Base-by-base conservation (phyloP, 2,113 vertebrate genomes). In the Anser cygnoides region DNA sequence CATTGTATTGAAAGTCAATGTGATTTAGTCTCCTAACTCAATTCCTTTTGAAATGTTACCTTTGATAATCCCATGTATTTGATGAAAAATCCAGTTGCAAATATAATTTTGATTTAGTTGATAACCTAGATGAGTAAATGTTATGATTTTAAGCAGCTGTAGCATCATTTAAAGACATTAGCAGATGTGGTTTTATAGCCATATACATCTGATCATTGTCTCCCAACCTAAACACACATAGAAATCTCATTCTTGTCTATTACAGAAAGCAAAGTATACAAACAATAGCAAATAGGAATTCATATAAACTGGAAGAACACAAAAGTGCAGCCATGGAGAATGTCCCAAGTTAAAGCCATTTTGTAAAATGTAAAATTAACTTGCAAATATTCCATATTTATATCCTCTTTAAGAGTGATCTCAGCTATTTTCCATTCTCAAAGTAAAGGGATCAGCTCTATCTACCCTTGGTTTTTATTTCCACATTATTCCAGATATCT, bases 11-110 rank as follows among this genome's bases (percentile, higher is more conserved):
- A 96, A 97, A 96, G 93, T 93, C 80, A 92, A 89, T 93, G 93
- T 76, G 74, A 97, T 94, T 95, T 97, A 90, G 84, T 75, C 86
- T 82, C 23, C 65, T 94, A 97, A 97, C 77, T 94, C 76, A 92
- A 94, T 96, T 93, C 66, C 62, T 91, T 93, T 76, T 95, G 89
- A 95, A 96, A 97, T 96, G 96, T 84, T 95, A 93, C 87, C 80
- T 84, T 91, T 91, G 73, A 59, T 95, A 84, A 93, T 96, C 35
- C 39, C 41, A 33, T 66, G 54, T 79, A 92, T 94, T 95, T 89
- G 80, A 95, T 94, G 80, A 93, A 89, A 95, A 97, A 72, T 96
- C 80, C 68, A 62, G 49, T 87, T 89, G 66, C 84, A 96, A 96
- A 92, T 91, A 93, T 35, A 91, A 97, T 96, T 95, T 93, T 85